Evolutionary conservation across 2,797 vertebrate species (phyloP).

Genomic region (Myripristis murdjan): DNA sequence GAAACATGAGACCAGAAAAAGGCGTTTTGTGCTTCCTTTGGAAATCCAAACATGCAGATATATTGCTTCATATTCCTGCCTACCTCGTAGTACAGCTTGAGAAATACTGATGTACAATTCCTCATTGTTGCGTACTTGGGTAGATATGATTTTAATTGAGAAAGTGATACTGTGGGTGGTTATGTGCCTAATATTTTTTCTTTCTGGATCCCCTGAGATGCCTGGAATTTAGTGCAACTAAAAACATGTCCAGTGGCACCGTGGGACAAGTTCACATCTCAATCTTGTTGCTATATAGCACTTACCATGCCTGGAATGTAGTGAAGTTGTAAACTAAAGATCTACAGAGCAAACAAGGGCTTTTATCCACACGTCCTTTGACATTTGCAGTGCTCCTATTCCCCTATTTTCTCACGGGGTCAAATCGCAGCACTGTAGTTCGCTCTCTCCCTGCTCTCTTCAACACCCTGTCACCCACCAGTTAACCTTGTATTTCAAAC

Average conservation of each 20-base stretch:
- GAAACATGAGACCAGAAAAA: neutral
- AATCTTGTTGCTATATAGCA: slow-evolving; percentile 10
- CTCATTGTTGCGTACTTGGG: neutral
- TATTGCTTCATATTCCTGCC: neutral
- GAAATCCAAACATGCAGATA: slow-evolving; percentile 16
- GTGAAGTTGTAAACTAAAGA: slow-evolving; percentile 71
- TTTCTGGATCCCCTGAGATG: slow-evolving; percentile 1
- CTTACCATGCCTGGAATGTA: slow-evolving; percentile 52
- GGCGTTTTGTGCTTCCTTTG: neutral
- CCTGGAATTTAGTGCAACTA: neutral
- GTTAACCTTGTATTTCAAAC: slow-evolving; percentile 72
- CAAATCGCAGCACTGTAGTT: slow-evolving; percentile 60
- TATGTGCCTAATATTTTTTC: neutral
- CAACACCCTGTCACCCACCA: slow-evolving; percentile 71
- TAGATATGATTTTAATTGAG: neutral
- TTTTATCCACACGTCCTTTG: slow-evolving; percentile 72
- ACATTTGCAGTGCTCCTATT: slow-evolving; percentile 64
- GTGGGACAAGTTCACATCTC: slow-evolving; percentile 9
- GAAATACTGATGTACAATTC: neutral
- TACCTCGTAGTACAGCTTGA: neutral
- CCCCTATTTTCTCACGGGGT: slow-evolving; percentile 76
- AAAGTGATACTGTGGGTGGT: neutral
- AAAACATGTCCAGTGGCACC: slow-evolving; percentile 1
- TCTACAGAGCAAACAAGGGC: slow-evolving; percentile 68
- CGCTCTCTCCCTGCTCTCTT: slow-evolving; percentile 56